Percentiles rank a stretch among this genome's conserved stretches.
Evolutionary conservation across 2,888 invertebrate species (phyloP).

Genomic region (Pegoplata infirma): DNA sequence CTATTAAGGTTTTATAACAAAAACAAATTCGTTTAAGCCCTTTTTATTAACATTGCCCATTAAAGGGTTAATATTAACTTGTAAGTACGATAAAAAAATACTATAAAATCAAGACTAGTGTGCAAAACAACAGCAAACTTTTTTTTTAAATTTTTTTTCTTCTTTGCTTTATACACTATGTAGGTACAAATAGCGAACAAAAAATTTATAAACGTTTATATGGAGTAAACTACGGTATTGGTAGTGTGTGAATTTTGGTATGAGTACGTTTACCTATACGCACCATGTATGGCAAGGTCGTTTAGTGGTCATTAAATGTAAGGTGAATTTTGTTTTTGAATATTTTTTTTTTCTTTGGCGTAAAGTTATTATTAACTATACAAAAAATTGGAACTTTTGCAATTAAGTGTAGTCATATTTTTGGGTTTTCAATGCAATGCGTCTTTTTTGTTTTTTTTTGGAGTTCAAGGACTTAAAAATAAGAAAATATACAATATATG

Average conservation of each 20-base stretch:
- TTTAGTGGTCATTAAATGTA: slow-evolving; percentile 58
- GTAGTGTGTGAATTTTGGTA: slow-evolving; percentile 18
- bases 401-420: slow-evolving; percentile 32
- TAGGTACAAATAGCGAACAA: slow-evolving; percentile 23
- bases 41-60: no score
- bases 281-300: slow-evolving; percentile 59
- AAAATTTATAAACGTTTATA: slow-evolving; percentile 16
- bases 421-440: background rate
- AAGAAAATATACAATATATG: background rate
- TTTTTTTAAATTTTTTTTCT: background rate
- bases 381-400: slow-evolving; percentile 19
- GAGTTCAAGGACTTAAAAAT: slow-evolving; percentile 38
- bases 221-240: slow-evolving; percentile 48
- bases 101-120: background rate
- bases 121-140: background rate
- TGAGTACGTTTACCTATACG: slow-evolving; percentile 8
- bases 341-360: slow-evolving; percentile 6
- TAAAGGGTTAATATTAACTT: background rate
- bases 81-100: background rate
- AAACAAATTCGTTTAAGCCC: no score
- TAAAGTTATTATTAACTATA: slow-evolving; percentile 17
- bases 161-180: background rate
- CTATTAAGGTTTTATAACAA: no score
- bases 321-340: slow-evolving; percentile 23
- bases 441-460: background rate